These are phyloP conservation scores for Tragelaphus strepsiceros DNA, from an alignment of 2,113 vertebrate genomes.

Conservation along the genomic window DNA sequence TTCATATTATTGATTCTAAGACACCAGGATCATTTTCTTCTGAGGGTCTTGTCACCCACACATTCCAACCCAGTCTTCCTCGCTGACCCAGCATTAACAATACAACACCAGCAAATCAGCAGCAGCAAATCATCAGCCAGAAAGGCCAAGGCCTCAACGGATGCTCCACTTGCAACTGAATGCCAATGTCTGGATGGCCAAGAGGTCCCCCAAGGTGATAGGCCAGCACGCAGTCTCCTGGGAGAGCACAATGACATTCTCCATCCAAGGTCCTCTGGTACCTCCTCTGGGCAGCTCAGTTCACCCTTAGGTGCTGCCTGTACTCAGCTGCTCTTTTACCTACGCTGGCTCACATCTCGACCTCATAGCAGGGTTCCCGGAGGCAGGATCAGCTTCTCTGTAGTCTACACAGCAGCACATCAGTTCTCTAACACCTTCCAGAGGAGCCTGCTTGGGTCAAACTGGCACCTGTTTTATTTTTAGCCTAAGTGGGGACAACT, in stretches of 20 bases:
- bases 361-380: neutral
- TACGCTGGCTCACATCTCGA: accelerated
- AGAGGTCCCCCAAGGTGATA: neutral
- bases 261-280: neutral
- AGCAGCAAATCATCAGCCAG: neutral
- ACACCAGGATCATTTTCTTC: neutral
- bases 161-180: neutral
- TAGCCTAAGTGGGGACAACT: neutral
- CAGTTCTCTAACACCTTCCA: neutral
- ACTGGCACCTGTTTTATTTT: neutral
- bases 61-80: neutral
- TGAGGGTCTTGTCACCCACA: neutral
- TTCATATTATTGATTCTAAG: neutral
- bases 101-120: neutral
- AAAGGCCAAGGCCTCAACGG: neutral
- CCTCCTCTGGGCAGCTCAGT: neutral
- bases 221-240: neutral
- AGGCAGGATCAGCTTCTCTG: too few species aligned
- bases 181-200: neutral
- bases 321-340: neutral
- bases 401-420: neutral
- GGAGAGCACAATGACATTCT: neutral
- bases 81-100: neutral
- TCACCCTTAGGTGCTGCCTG: neutral
- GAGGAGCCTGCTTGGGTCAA: neutral